Conservation (phyloP, 2,113 vertebrate genomes). For the Oreochromis spilurus region DNA sequence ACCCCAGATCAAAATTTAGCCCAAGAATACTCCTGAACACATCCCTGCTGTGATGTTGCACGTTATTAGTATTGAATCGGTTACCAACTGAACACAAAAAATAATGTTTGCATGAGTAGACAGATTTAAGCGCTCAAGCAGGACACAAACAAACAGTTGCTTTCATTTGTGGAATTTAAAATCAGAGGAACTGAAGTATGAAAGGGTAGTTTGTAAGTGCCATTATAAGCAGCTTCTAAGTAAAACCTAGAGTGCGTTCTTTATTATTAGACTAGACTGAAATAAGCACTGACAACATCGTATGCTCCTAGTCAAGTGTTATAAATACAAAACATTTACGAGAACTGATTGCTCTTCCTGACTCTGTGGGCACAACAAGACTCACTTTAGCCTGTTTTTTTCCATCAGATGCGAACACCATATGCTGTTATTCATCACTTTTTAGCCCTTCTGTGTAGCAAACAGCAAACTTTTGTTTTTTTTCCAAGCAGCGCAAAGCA, state of each 20-base stretch:
- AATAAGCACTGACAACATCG: background rate
- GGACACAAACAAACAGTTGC: background rate
- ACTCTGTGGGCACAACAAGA: background rate
- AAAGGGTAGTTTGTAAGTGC: background rate
- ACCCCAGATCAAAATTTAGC: background rate
- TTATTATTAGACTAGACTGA: background rate
- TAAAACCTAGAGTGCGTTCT: background rate
- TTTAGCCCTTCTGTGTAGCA: background rate
- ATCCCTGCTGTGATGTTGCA: background rate
- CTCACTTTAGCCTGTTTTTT: background rate
- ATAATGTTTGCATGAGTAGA: background rate
- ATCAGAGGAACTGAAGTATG: background rate
- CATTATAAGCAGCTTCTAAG: background rate
- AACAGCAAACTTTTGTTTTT: conserved; percentile 3
- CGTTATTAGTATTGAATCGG: background rate
- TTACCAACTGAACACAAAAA: background rate
- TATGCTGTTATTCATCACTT: background rate
- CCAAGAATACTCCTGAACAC: background rate
- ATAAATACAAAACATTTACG: background rate
- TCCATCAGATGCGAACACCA: background rate
- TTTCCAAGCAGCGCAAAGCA: background rate
- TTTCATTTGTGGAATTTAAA: background rate
- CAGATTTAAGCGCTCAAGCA: background rate
- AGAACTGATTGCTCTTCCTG: background rate
- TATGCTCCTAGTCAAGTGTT: background rate